phyloP scores from a whole-genome alignment of 2,888 invertebrate genomes.

The Aelia acuminata region DNA sequence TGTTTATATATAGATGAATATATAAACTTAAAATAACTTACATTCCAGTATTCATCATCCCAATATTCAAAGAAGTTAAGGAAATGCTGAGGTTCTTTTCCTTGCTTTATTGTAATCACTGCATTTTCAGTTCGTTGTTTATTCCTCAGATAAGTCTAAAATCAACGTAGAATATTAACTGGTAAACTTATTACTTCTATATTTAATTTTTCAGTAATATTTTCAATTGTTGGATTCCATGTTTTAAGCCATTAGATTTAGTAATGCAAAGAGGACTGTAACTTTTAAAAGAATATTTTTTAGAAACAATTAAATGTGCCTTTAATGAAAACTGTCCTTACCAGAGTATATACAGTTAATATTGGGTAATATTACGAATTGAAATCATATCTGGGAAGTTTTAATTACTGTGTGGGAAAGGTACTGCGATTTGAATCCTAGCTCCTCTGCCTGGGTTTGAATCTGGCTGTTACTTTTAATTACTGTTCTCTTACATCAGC shows the following conservation, averaged over 20 bases:
- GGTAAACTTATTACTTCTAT: not conserved
- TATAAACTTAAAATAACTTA: constrained; percentile 57
- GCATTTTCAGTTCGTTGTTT: constrained; percentile 74
- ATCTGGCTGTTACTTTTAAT: not conserved
- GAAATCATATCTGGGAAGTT: not conserved
- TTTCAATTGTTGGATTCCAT: not conserved
- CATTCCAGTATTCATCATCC: constrained; percentile 71
- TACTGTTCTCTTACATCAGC: not conserved
- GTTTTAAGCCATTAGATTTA: not conserved
- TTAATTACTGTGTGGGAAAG: not conserved
- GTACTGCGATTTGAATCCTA: no score
- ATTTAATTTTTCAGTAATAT: not conserved
- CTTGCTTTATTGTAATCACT: constrained; percentile 81
- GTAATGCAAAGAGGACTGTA: not conserved
- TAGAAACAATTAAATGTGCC: not conserved
- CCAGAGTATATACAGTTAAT: not conserved
- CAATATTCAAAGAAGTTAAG: constrained; percentile 83
- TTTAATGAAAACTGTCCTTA: not conserved
- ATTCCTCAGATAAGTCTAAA: constrained; percentile 78
- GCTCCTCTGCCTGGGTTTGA: not conserved
- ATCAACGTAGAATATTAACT: not conserved
- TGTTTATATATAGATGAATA: not conserved
- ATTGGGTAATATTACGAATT: no score
- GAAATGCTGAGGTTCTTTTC: constrained; percentile 82
- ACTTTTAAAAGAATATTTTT: not conserved